phyloP scores from a whole-genome alignment of 1,140 invertebrate genomes.

The Tribolium castaneum region DNA sequence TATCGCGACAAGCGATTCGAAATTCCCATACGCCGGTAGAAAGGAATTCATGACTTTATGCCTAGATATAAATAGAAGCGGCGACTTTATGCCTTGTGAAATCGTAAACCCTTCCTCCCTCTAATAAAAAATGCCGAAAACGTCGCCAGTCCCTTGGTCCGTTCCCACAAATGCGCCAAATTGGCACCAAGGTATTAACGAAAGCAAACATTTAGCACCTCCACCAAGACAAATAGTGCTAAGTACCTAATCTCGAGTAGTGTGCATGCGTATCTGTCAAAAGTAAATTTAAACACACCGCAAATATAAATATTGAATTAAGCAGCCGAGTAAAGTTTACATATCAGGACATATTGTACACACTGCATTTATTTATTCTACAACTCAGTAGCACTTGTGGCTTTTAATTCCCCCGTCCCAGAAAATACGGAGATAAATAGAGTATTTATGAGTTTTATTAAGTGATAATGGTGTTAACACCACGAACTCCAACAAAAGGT shows the following conservation, averaged over 20 bases:
- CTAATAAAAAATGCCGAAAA: neutral
- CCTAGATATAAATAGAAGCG: neutral
- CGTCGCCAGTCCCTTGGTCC: neutral
- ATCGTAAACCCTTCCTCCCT: neutral
- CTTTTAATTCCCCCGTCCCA: conserved; percentile 1
- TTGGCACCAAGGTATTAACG: conserved; percentile 38
- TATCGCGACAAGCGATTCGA: neutral
- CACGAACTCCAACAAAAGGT: conserved; percentile 25
- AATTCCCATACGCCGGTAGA: neutral
- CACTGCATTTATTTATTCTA: conserved; percentile 35
- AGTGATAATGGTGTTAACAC: conserved; percentile 25
- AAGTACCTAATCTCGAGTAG: conserved; percentile 38
- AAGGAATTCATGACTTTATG: neutral
- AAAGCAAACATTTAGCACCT: conserved; percentile 40
- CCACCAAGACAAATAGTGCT: conserved; percentile 31
- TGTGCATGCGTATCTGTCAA: conserved; percentile 39
- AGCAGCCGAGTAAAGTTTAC: conserved; percentile 36
- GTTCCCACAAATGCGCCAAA: conserved; percentile 25
- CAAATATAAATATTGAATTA: conserved; percentile 44
- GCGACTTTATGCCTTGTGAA: neutral
- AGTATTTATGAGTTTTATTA: conserved; percentile 30
- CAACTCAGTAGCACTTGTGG: conserved; percentile 34
- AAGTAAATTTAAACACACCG: conserved; percentile 43
- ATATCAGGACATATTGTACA: conserved; percentile 41
- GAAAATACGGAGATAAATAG: conserved; percentile 21